Base-by-base conservation (phyloP, 2,797 vertebrate species). In the Chanos chanos region DNA sequence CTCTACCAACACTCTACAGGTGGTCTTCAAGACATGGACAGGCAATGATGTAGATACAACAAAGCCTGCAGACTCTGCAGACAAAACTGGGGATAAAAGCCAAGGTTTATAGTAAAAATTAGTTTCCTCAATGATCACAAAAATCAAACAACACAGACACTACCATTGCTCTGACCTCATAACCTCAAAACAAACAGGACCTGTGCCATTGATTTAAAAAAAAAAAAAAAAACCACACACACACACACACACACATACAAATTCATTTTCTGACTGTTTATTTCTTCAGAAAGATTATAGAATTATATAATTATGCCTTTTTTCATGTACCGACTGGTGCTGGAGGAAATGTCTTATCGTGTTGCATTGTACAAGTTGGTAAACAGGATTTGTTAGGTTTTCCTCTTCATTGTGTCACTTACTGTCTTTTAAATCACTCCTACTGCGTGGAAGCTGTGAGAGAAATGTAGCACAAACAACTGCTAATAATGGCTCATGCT, bases 341-440 rank as follows among this genome's bases (percentile, higher is more conserved):
- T 47, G 34, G 75, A 91, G 88, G 86, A 85, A 89, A 87, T 77
- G 83, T 89, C 89, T 88, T 86, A 88, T 75, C 89, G 88, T 89
- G 79, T 76, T 64, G 70, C 85, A 86, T 79, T 90, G 80, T 85
- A 79, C 87, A 80, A 78, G 77, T 77, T 82, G 81, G 87, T 90
- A 91, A 90, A 88, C 86, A 89, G 68, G 74, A 86, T 89, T 89
- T 85, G 86, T 93, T 87, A 91, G 90, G 88, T 87, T 89, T 93
- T 93, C 91, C 91, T 90, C 75, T 81, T 83, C 73, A 89, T 90
- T 92, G 91, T 89, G 76, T 84, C 76, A 71, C 81, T 68, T 73
- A 66, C 65, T 68, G 68, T 28, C 13, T 30, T 37, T 47, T 64
- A 72, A 75, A 73, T 73, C 63, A n/a, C n/a, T 76, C 71, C 72